Evolutionary conservation across 2,797 vertebrate species (phyloP), one percentile per base, ranked within the genome.

Genomic region (Dendrocincla tyrannina): DNA sequence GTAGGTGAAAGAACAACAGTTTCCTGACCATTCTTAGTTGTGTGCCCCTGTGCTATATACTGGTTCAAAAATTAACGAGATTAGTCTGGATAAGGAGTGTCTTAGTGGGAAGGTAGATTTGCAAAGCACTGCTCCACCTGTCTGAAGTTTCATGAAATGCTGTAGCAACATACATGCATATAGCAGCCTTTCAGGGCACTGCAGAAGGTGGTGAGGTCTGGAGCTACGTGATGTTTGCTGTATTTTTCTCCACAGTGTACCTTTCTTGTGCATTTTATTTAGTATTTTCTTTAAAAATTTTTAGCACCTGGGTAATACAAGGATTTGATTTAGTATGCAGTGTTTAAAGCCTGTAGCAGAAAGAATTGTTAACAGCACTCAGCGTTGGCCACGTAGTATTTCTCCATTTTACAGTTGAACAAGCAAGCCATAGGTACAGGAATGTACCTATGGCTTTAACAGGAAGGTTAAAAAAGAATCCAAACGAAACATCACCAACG

Each of bases 201-300:
- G 23, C 33, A 32, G 6, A 1, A 2, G 0, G 27, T 69, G 27
- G 11, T 56, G 3, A 76, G 60, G 25, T 79, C 28, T 69, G 63
- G 50, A 73, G 19, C 64, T 72, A 41, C 0, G 0, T 1, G 2
- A 2, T 30, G 5, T 76, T 67, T 44, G 44, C 44, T 73, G 63
- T 78, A 14, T 50, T 78, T 69, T 78, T 66, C 23, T 56, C 11
- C 24, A 22, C 16, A 12, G 7, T 25, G 25, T 53, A 28, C 13
- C 4, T 77, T 69, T 69, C 52, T 83, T 7, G 20, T 55, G 24
- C 27, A 5, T 95, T 46, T 33, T 66, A 37, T n/a, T 79, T 73
- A 55, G 20, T 77, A 28, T 42, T 80, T 85, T 62, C 22, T 74
- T 83, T 85, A 41, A 3, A 83, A 62, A 15, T 62, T 16, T 73